Conservation (phyloP, 2,888 invertebrate genomes). For the Caenorhabditis sp. region DNA sequence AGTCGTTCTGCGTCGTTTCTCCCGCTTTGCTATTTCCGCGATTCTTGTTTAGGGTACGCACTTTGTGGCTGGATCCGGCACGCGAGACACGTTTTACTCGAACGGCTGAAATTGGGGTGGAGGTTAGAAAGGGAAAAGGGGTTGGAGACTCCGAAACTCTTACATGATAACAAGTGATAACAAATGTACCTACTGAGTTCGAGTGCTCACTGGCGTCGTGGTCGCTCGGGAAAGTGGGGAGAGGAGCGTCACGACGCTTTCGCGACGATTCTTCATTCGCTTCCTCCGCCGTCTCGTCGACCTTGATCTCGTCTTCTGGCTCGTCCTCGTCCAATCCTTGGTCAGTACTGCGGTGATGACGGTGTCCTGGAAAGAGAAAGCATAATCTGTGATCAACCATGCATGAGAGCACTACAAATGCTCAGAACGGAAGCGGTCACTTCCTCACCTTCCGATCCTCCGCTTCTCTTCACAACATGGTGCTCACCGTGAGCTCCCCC, state of each 20-base stretch:
- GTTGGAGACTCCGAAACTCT: background rate
- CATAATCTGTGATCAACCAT: no score
- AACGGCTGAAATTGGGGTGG: conserved; percentile 51
- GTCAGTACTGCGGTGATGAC: conserved; percentile 48
- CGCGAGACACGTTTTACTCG: conserved; percentile 68
- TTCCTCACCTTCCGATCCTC: conserved; percentile 10
- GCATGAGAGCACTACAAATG: no score
- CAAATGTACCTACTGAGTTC: conserved; percentile 61
- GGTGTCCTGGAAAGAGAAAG: conserved; percentile 29
- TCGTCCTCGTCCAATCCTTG: conserved; percentile 53
- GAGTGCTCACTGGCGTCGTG: conserved; percentile 45
- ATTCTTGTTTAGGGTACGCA: conserved; percentile 64
- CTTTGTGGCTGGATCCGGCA: conserved; percentile 67
- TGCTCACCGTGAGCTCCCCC: conserved; percentile 12
- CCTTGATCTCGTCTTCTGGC: conserved; percentile 40
- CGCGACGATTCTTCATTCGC: conserved; percentile 11
- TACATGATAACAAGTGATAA: conserved; percentile 25
- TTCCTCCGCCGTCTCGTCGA: conserved; percentile 19
- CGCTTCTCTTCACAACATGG: conserved; percentile 34
- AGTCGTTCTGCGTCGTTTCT: conserved; percentile 48
- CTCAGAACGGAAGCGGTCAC: background rate
- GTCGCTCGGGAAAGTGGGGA: conserved; percentile 50
- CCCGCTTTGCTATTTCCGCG: conserved; percentile 68
- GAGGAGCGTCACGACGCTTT: conserved; percentile 22
- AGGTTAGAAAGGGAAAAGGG: background rate